Conservation (phyloP, 2,113 vertebrate species). For the Peromyscus leucopus region DNA sequence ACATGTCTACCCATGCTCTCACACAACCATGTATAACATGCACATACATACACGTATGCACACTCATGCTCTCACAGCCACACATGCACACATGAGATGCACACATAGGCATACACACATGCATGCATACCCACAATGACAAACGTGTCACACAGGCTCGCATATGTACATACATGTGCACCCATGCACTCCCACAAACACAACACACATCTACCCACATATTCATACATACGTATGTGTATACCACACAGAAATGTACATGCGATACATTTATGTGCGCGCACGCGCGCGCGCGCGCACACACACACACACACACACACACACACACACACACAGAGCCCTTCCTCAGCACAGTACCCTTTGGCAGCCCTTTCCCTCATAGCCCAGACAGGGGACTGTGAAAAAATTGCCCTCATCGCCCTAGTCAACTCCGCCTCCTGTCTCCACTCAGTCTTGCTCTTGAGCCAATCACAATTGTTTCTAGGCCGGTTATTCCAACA, state of each 20-base stretch:
- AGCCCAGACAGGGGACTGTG: rapidly evolving
- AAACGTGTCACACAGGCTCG: not conserved
- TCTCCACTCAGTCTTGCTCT: too few species aligned
- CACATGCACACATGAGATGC: not conserved
- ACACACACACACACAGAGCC: not conserved
- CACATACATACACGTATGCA: rapidly evolving
- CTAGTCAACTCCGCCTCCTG: not conserved
- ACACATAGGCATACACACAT: not conserved
- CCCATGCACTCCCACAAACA: not conserved
- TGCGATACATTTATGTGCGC: not conserved
- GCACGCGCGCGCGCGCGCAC: rapidly evolving
- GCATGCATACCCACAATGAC: too few species aligned
- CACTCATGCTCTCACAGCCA: not conserved
- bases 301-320: too few species aligned
- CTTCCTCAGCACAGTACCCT: not conserved
- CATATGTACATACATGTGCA: not conserved
- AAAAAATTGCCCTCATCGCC: too few species aligned
- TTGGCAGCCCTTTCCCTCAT: not conserved
- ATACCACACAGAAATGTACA: too few species aligned
- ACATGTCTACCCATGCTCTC: not conserved
- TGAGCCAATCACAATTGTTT: not conserved
- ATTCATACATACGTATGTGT: too few species aligned
- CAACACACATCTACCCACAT: not conserved
- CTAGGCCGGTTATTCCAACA: not conserved
- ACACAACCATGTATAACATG: not conserved